Percentiles rank a stretch among this genome's conserved stretches.
These are phyloP conservation scores for Bryconaethiops microstoma DNA, from an alignment of 2,797 vertebrate species.

Conservation along the genomic window DNA sequence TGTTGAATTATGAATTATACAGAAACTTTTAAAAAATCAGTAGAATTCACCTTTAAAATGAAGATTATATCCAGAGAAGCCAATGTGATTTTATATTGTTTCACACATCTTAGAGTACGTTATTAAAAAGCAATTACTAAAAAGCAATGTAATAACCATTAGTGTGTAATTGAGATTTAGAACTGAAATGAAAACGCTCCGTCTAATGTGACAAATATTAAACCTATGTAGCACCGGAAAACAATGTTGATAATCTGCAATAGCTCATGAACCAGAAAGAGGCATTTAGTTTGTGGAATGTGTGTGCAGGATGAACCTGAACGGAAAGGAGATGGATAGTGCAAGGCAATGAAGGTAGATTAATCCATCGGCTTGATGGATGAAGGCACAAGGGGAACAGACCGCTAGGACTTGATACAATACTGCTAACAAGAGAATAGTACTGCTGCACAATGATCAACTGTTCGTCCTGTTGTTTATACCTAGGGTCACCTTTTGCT, in stretches of 20 bases:
- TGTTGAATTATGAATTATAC: no score
- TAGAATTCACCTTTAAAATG: neutral
- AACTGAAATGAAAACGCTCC: neutral
- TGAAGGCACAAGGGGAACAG: conserved; percentile 7
- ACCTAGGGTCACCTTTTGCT: neutral
- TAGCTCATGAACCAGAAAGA: neutral
- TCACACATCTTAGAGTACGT: no score
- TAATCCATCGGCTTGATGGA: conserved; percentile 34
- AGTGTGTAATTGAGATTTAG: neutral
- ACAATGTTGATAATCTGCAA: neutral
- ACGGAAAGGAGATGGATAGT: conserved; percentile 19
- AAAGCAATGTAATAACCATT: neutral
- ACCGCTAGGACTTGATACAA: conserved; percentile 12
- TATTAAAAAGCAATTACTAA: neutral
- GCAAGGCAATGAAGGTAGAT: conserved; percentile 30
- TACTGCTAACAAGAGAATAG: conserved; percentile 14
- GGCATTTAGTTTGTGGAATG: conserved; percentile 37
- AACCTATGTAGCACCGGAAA: neutral
- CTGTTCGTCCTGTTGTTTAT: neutral
- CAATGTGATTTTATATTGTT: neutral
- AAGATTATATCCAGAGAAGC: neutral
- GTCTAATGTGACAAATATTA: neutral
- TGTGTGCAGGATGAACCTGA: conserved; percentile 36
- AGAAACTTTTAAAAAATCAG: no score
- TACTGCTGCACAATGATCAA: neutral